phyloP scores from a whole-genome alignment of 2,113 vertebrate species.

The Xyliphius kryptos region DNA sequence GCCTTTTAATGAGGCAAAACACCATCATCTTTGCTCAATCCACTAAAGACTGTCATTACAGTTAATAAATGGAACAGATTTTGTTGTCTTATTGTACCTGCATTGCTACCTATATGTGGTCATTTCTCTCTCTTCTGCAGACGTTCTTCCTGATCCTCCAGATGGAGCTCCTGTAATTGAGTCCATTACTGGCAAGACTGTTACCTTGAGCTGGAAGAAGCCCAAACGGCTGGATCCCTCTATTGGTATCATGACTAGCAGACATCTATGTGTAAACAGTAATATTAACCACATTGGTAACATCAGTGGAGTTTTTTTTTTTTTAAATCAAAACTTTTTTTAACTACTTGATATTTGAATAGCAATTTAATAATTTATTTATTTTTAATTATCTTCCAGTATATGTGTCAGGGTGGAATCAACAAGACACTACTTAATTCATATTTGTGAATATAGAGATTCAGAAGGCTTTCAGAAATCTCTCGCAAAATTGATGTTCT shows the following conservation, averaged over 20 bases:
- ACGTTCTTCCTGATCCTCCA: constrained; percentile 88
- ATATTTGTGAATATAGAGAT: too few species aligned
- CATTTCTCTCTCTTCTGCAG: constrained; percentile 56
- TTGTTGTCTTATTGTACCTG: not conserved
- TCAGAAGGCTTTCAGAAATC: too few species aligned
- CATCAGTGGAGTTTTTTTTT: too few species aligned
- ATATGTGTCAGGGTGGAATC: too few species aligned
- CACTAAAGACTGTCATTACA: not conserved
- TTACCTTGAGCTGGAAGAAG: constrained; percentile 84
- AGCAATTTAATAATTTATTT: too few species aligned
- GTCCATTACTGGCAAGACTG: constrained; percentile 79
- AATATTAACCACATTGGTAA: too few species aligned
- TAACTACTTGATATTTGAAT: too few species aligned
- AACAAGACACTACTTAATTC: too few species aligned
- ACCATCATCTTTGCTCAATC: not conserved
- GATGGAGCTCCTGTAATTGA: constrained; percentile 79
- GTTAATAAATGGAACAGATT: not conserved
- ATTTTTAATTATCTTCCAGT: too few species aligned
- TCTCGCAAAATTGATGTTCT: too few species aligned
- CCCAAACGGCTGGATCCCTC: constrained; percentile 85
- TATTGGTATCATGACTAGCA: constrained; percentile 70
- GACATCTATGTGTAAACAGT: too few species aligned
- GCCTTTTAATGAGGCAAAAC: constrained; percentile 5
- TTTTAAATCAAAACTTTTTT: too few species aligned
- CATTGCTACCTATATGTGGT: not conserved